Percentiles rank a stretch among this genome's conserved stretches.
Evolutionary conservation across 2,797 vertebrate species (phyloP).

Genomic region (Xiphorhynchus erythropygius): DNA sequence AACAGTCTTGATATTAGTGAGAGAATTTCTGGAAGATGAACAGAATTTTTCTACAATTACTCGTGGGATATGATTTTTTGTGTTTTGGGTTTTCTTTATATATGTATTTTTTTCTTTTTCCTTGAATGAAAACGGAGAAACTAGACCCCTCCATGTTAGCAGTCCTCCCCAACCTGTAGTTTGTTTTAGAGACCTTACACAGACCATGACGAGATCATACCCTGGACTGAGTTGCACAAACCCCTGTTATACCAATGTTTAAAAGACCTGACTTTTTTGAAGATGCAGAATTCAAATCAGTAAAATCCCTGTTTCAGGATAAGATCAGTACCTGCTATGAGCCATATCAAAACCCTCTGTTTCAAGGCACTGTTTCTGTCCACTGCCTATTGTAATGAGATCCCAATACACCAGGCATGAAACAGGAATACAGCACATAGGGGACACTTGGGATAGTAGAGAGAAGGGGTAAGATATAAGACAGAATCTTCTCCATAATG

Average conservation of each 20-base stretch:
- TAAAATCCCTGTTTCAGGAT: background rate
- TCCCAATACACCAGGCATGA: background rate
- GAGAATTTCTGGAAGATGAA: background rate
- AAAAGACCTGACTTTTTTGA: background rate
- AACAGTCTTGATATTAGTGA: background rate
- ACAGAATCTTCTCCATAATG: conserved; percentile 23
- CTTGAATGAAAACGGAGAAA: background rate
- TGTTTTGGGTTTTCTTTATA: no score
- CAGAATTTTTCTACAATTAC: background rate
- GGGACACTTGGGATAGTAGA: background rate
- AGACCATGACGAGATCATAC: background rate
- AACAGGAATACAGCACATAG: background rate
- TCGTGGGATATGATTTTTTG: background rate
- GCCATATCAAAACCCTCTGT: accelerated
- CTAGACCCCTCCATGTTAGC: accelerated
- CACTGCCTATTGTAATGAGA: background rate
- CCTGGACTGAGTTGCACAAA: background rate
- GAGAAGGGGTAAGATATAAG: background rate
- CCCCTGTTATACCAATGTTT: accelerated
- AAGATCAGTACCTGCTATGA: background rate
- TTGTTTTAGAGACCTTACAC: background rate
- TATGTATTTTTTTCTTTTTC: accelerated
- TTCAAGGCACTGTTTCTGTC: background rate
- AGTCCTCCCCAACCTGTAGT: background rate
- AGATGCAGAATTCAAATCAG: background rate